phyloP scores from a whole-genome alignment of 1,140 invertebrate species.

The Monomorium pharaonis region DNA sequence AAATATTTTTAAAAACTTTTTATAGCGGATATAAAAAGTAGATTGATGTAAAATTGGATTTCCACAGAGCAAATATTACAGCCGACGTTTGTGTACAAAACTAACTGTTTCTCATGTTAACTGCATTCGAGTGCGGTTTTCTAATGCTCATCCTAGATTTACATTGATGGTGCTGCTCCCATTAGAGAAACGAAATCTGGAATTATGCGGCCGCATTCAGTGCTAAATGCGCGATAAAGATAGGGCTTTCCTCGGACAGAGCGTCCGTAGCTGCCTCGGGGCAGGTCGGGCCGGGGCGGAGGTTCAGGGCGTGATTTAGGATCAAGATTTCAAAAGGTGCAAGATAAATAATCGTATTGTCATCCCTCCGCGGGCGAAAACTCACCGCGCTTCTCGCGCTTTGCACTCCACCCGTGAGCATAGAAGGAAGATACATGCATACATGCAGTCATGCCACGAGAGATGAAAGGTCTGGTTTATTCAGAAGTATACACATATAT shows the following conservation, averaged over 20 bases:
- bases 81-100: neutral
- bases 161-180: neutral
- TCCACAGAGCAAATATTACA: neutral
- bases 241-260: neutral
- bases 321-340: slow-evolving; percentile 45
- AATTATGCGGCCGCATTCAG: slow-evolving; percentile 10
- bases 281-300: no score
- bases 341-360: slow-evolving; percentile 60
- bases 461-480: slow-evolving; percentile 66
- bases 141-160: slow-evolving; percentile 10
- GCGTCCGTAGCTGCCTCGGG: neutral
- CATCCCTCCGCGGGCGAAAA: slow-evolving; percentile 30
- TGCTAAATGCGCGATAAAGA: slow-evolving; percentile 30
- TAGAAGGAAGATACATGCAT: slow-evolving; percentile 41
- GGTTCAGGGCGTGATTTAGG: slow-evolving; percentile 30
- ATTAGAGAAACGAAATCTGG: slow-evolving; percentile 13
- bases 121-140: neutral
- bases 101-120: neutral
- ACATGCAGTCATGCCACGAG: slow-evolving; percentile 26
- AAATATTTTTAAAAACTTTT: slow-evolving; percentile 13
- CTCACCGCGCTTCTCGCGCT: slow-evolving; percentile 29
- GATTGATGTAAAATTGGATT: slow-evolving; percentile 14
- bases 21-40: neutral
- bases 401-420: slow-evolving; percentile 5
- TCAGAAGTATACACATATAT: slow-evolving; percentile 33